Base-by-base conservation (phyloP, 2,797 vertebrate species). In the Liparis tanakae region DNA sequence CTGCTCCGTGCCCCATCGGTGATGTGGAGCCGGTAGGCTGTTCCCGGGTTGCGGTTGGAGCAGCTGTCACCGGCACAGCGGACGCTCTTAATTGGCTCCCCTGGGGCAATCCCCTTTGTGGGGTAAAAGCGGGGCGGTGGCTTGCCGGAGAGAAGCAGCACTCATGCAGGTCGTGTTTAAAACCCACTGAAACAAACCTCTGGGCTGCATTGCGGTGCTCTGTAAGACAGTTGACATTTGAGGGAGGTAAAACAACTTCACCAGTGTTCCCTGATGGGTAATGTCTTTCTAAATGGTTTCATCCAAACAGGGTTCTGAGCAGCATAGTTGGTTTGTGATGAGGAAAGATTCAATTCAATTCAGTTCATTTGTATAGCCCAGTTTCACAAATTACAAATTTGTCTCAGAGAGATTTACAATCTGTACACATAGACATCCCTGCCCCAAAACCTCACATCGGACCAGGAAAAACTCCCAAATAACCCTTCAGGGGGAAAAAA, bases 61-160 rank as follows among this genome's bases (percentile, higher is more conserved):
- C 88, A 89, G 86, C 89, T 91, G 86, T 90, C 88, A 85, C 65
- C 55, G 14, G 30, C 74, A 68, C 82, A 78, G 76, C 10, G 80
- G 90, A 74, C 90, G 17, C 62, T 87, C 78, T 79, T 92, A 92
- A 92, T 91, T 92, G 87, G 85, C 83, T 92, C 88, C 87, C 88
- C 54, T 33, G 85, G 79, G 90, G 78, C 72, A 2, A 54, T 67
- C 55, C 83, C 61, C 69, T 58, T 37, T 79, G 76, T 80, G 67
- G 58, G 84, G 78, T 66, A 71, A 30, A 84, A 85, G 74, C 70
- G 25, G 79, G 85, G 71, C 74, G 50, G 55, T 68, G 82, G 74
- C 74, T 79, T 76, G 82, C 55, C 1, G 17, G 59, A 62, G 63
- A 78, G 66, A 87, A 58, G 36, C 70, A 43, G 55, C 70, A 39